Evolutionary conservation across 2,113 vertebrate genomes (phyloP), one percentile per base, ranked within the genome.

Genomic region (Mola mola): DNA sequence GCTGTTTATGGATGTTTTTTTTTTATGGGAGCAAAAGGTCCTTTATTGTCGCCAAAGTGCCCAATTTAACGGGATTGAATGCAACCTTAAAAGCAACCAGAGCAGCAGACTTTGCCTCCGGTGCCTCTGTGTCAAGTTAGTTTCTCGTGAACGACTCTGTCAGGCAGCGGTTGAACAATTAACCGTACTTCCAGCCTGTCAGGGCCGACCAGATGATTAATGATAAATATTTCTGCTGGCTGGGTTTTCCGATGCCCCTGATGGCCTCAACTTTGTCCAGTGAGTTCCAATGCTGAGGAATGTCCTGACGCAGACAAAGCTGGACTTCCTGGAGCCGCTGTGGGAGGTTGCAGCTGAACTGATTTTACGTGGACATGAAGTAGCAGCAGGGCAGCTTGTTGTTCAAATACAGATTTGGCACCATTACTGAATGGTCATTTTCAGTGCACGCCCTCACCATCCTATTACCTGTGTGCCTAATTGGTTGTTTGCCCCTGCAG

Each of bases 121-220:
- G 15, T 29, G 7, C 0, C 24, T 1, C 6, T 17, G 3, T 37
- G 40, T 67, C 15, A 37, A 8, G 48, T 7, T 22, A 31, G 40
- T 72, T 43, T 44, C 5, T n/a, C 19, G 53, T 62, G 44, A 70
- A 81, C 13, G 29, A 4, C 16, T 5, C 25, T 24, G 58, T 48
- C 28, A 60, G 37, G 8, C 8, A 0, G 26, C 49, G 8, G 15
- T 40, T 85, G 3, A 80, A 82, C 29, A 57, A 65, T 80, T 82
- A 72, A 78, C 80, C 22, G 44, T 20, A 40, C 3, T 17, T 13
- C 3, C 2, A 15, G 28, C 8, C 4, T 29, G 20, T 52, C 24
- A 50, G 15, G 5, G 1, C 17, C n/a, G 21, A 34, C 65, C 62
- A 7, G 55, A 79, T 79, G 42, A 79, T 83, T 84, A 74, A 84